Evolutionary conservation across 2,113 vertebrate genomes (phyloP).

Genomic region (Polypterus bichir): DNA sequence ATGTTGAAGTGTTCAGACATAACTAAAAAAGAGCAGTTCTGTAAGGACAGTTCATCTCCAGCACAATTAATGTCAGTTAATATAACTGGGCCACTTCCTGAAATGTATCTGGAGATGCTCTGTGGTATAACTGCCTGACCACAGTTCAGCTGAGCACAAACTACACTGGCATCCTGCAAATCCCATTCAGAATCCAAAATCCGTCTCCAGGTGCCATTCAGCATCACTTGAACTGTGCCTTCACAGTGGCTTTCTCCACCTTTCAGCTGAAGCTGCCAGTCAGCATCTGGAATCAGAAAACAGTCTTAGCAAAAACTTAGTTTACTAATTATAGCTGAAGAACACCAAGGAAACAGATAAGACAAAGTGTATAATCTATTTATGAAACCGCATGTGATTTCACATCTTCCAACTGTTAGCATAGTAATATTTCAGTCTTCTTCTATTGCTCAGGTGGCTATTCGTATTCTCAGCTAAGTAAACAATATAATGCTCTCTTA

Average conservation of each 20-base stretch:
- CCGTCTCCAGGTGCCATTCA: slow-evolving; percentile 28
- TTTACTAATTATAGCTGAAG: too few relatives aligned
- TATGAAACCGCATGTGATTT: too few relatives aligned
- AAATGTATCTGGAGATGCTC: slow-evolving; percentile 12
- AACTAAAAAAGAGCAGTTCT: slow-evolving; percentile 23
- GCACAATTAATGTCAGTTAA: slow-evolving; percentile 25
- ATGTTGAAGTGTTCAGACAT: neutral
- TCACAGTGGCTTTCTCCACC: slow-evolving; percentile 35
- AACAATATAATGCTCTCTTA: too few relatives aligned
- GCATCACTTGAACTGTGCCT: slow-evolving; percentile 32
- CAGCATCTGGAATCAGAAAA: neutral
- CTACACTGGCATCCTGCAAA: slow-evolving; percentile 25
- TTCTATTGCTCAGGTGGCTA: too few relatives aligned
- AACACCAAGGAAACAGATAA: too few relatives aligned
- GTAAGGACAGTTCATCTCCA: slow-evolving; percentile 25
- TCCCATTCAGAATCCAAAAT: slow-evolving; percentile 33
- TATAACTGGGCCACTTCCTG: neutral
- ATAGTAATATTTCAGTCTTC: too few relatives aligned
- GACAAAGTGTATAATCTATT: too few relatives aligned
- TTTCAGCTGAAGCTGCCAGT: slow-evolving; percentile 23
- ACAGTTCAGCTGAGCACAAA: slow-evolving; percentile 40
- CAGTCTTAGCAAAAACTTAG: neutral
- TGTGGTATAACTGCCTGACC: slow-evolving; percentile 23
- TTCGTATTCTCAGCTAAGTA: too few relatives aligned
- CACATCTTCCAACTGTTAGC: too few relatives aligned